Base-by-base conservation (phyloP, 2,888 invertebrate genomes). In the Zeuzera pyrina region DNA sequence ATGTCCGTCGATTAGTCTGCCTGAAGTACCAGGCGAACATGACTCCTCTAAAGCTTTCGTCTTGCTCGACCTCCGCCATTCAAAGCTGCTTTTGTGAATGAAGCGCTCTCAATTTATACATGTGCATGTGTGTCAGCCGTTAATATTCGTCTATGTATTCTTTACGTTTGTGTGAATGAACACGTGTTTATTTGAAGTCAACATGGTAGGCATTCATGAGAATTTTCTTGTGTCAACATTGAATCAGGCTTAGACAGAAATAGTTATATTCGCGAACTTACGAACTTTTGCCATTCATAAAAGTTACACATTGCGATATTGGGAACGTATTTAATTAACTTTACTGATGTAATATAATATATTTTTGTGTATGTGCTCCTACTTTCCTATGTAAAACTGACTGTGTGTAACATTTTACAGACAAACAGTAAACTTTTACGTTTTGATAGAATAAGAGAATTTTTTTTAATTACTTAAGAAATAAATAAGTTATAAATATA, bases 171-270 rank as follows among this genome's bases (percentile, higher is more conserved):
- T 31, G 25, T 24, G 22, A 12, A 45, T 47, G 49, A 58, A 68
- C 78, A 77, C 71, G 77, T 79, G 79, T 77, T 77, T 68, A 62
- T 72, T 68, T 61, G 64, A 59, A 67, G 52, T 53, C 66, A 65
- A 67, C 63, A 66, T 64, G 72, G 67, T 65, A 70, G 74, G 76
- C 78, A 77, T 76, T 79, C 72, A 77, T 77, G 78, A 76, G 78
- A 81, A 79, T 73, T 76, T 68, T 71, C 78, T 77, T 74, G 61
- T 73, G 74, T 78, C 78, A 78, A 78, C 78, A 79, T 58, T 57
- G 58, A 57, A 63, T 62, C 57, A 57, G 62, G 60, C 65, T 58
- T 60, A 52, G 53, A 67, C 77, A 70, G 67, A 73, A 78, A 79
- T 78, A 79, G 65, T 68, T 52, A 42, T 47, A 38, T 22, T 25